Percentiles rank a stretch among this genome's conserved stretches.
Evolutionary conservation across 2,888 invertebrate genomes (phyloP).

Genomic region (Lithophane semibrunnea): DNA sequence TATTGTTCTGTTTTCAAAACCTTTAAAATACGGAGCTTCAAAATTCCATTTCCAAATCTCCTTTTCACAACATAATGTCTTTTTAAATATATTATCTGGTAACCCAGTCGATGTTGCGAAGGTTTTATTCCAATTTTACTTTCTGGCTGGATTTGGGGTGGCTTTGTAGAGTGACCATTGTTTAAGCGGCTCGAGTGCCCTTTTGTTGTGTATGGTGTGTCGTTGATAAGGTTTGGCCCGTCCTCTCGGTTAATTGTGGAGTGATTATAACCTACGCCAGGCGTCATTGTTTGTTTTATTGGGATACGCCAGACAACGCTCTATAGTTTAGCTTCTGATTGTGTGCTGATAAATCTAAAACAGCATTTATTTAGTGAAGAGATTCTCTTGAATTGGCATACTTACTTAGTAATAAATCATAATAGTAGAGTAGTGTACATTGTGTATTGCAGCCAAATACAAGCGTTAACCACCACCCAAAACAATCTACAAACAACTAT

Average conservation of each 20-base stretch:
- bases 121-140: conserved; percentile 75
- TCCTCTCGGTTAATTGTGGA: conserved; percentile 72
- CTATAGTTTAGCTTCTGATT: conserved; percentile 34
- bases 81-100: conserved; percentile 70
- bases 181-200: conserved; percentile 74
- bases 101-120: conserved; percentile 63
- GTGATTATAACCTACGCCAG: conserved; percentile 59
- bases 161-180: conserved; percentile 77
- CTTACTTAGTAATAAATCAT: not conserved
- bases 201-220: conserved; percentile 76
- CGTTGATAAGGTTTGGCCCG: conserved; percentile 73
- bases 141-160: conserved; percentile 75
- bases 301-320: conserved; percentile 31
- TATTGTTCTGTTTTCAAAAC: conserved; percentile 58
- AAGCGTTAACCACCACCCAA: not conserved
- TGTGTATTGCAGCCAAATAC: not conserved
- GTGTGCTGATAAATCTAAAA: not conserved
- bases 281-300: conserved; percentile 51
- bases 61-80: conserved; percentile 56
- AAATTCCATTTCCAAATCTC: conserved; percentile 61
- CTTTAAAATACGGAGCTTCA: conserved; percentile 49
- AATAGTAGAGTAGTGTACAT: not conserved
- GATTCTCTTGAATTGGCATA: not conserved
- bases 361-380: not conserved
- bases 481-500: conserved; percentile 25